Base-by-base conservation (phyloP, 1,140 invertebrate species). In the Leguminivora glycinivorella region DNA sequence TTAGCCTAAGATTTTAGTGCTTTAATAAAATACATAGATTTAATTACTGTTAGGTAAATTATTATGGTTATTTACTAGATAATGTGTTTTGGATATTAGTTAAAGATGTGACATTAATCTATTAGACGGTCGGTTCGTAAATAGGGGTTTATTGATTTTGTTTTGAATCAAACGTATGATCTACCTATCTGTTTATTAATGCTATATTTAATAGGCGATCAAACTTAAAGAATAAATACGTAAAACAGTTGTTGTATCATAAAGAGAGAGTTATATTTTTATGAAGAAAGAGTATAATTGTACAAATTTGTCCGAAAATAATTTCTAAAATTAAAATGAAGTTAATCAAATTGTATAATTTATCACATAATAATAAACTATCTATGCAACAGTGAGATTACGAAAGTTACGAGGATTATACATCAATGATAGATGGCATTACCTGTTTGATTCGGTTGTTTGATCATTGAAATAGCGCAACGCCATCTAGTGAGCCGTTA, bases 1-100 rank as follows among this genome's bases (percentile, higher is more conserved):
- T 77, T 85, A 87, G 87, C 80, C 79, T 83, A 80, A 79, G 69
- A 79, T 75, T 76, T 81, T 84, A 85, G 88, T 90, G 87, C 88
- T 86, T 89, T 88, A 78, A 75, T 58, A 78, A 77, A 83, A 77
- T 78, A 76, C 77, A 77, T 75, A 71, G 68, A 69, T 75, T 71
- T 43, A 43, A 78, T 52, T 78, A 79, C 74, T 73, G 29, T 76
- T 84, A 85, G 82, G 81, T 83, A 82, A 83, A 82, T 84, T 81
- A 80, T 80, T 82, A 80, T 71, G 74, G 70, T 78, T 74, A 78
- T 77, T 77, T 68, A 72, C 69, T 77, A 72, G 58, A 31, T 63
- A 63, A 63, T 63, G 26, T 34, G 58, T 63, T 67, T 29, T 63
- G 58, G 26, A 63, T 63, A 63, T 63, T 63, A 34, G 26, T 63